Conservation (phyloP, 1,140 invertebrate species). For the Venustaconcha ellipsiformis region DNA sequence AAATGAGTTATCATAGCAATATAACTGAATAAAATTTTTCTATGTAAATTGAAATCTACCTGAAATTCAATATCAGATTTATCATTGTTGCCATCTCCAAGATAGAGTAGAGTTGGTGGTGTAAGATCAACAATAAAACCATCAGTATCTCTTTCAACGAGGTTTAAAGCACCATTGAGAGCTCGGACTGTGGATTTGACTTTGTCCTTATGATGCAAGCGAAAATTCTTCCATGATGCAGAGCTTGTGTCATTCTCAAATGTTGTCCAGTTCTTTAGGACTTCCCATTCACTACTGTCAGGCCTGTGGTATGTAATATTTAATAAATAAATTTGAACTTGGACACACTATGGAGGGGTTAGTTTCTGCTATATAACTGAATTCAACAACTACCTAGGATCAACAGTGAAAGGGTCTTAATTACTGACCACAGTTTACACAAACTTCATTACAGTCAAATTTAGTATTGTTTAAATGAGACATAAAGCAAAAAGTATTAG, state of each 20-base stretch:
- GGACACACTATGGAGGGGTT: too few relatives aligned
- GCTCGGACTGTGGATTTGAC: conserved; percentile 12
- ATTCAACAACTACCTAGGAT: too few relatives aligned
- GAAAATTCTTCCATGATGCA: conserved; percentile 22
- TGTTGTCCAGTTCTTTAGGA: conserved; percentile 18
- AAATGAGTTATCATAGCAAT: too few relatives aligned
- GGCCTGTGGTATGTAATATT: not conserved
- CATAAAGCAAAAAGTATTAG: too few relatives aligned
- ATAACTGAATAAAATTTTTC: too few relatives aligned
- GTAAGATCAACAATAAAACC: conserved; percentile 32
- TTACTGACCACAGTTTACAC: too few relatives aligned
- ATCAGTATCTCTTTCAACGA: conserved; percentile 3
- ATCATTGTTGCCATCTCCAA: conserved; percentile 13
- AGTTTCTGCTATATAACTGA: too few relatives aligned
- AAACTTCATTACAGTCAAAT: too few relatives aligned
- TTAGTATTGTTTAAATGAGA: too few relatives aligned
- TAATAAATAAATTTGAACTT: not conserved
- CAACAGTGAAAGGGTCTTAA: too few relatives aligned
- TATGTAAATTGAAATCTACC: conserved; percentile 4
- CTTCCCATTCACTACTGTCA: conserved; percentile 3
- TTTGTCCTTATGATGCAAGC: conserved; percentile 17
- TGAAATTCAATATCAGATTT: conserved; percentile 23
- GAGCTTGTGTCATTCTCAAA: not conserved
- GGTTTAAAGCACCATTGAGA: conserved; percentile 28
- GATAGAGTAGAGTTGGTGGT: conserved; percentile 9